A percentile compares a stretch with the other conserved stretches of the same genome.
These are phyloP conservation scores for Platerodrilus igneus DNA, from an alignment of 2,888 invertebrate genomes.

Conservation along the genomic window DNA sequence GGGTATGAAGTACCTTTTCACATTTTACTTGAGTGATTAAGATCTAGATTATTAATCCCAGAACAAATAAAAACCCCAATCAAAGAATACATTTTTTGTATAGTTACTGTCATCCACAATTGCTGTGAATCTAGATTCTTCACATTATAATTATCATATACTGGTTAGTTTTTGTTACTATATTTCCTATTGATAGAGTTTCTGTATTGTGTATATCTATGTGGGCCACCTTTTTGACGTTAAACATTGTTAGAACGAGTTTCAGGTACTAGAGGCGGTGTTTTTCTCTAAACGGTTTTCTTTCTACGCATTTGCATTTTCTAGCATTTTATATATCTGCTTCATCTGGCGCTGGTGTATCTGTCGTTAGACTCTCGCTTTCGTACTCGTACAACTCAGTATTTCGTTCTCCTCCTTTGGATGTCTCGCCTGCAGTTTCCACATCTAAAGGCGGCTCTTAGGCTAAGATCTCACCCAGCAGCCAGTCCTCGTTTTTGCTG, in stretches of 20 bases:
- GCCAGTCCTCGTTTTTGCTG: no score
- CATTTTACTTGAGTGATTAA: conserved; percentile 25
- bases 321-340: no score
- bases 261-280: conserved; percentile 17
- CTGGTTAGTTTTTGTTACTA: not conserved
- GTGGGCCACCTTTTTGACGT: conserved; percentile 8
- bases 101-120: conserved; percentile 10
- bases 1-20: conserved; percentile 26
- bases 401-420: no score
- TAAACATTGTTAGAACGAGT: conserved; percentile 16
- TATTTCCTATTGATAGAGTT: not conserved
- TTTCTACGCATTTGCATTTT: no score
- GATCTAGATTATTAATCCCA: conserved; percentile 25
- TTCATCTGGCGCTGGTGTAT: no score
- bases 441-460: no score
- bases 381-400: no score
- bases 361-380: conserved; percentile 25
- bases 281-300: conserved; percentile 20
- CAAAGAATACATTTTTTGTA: conserved; percentile 22
- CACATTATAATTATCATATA: not conserved
- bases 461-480: no score
- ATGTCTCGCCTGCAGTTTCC: no score
- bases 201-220: conserved; percentile 2
- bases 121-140: not conserved
- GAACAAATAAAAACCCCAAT: conserved; percentile 24